Conservation (phyloP, 2,113 vertebrate species). For the Brevimyrus niger region DNA sequence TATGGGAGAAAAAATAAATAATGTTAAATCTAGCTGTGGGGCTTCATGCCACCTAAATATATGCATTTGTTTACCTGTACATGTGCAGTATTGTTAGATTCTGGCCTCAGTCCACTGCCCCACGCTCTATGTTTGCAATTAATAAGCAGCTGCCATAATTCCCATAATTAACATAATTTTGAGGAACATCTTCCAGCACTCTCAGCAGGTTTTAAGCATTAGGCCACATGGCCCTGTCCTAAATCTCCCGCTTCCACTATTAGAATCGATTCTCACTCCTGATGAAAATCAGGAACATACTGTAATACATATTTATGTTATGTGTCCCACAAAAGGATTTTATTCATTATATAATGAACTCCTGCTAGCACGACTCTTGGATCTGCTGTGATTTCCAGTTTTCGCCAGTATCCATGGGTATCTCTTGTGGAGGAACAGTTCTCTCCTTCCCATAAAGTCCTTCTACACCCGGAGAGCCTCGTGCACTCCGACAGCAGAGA, state of each 20-base stretch:
- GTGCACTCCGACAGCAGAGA: slow-evolving; percentile 68
- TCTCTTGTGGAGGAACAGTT: neutral
- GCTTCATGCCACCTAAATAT: neutral
- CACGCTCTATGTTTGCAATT: neutral
- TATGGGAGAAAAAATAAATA: neutral
- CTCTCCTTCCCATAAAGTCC: neutral
- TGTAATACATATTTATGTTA: slow-evolving; percentile 36
- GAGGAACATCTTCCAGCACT: neutral
- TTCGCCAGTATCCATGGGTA: neutral
- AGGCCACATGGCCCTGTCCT: neutral
- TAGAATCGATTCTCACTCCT: slow-evolving; percentile 30
- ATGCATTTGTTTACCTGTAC: neutral
- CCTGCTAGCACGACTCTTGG: neutral
- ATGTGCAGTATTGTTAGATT: neutral
- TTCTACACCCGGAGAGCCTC: slow-evolving; percentile 60
- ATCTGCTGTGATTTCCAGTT: neutral
- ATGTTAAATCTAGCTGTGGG: neutral
- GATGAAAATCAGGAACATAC: slow-evolving; percentile 28
- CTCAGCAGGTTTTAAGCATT: neutral
- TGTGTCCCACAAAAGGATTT: neutral
- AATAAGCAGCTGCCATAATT: neutral
- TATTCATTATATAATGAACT: slow-evolving; percentile 4
- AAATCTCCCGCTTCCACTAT: neutral
- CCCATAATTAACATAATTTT: neutral
- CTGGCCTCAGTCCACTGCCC: neutral